These are phyloP conservation scores for Sus scrofa DNA, from an alignment of 2,113 vertebrate species.

Conservation along the genomic window T2T-Sscrofa CM000818.6:67546501-67547000, in stretches of 20 bases:
- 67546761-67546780: slow-evolving; percentile 47
- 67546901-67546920: neutral
- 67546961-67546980: slow-evolving; percentile 52
- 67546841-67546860: slow-evolving; percentile 57
- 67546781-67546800: slow-evolving; percentile 74
- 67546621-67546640: no score
- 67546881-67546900: neutral
- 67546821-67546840: slow-evolving; percentile 63
- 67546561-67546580: no score
- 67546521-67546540: neutral
- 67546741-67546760: slow-evolving; percentile 13
- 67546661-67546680: neutral
- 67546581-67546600: no score
- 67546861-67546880: slow-evolving; percentile 74
- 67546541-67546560: neutral
- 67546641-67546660: no score
- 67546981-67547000: slow-evolving; percentile 31
- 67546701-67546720: slow-evolving; percentile 12
- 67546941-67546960: neutral
- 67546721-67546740: slow-evolving; percentile 43
- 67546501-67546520: slow-evolving; percentile 12
- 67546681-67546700: neutral
- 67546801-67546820: slow-evolving; percentile 70
- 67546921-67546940: neutral
- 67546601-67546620: no score